Conservation (phyloP, 2,888 invertebrate species). For the Watsonalla cultraria region DNA sequence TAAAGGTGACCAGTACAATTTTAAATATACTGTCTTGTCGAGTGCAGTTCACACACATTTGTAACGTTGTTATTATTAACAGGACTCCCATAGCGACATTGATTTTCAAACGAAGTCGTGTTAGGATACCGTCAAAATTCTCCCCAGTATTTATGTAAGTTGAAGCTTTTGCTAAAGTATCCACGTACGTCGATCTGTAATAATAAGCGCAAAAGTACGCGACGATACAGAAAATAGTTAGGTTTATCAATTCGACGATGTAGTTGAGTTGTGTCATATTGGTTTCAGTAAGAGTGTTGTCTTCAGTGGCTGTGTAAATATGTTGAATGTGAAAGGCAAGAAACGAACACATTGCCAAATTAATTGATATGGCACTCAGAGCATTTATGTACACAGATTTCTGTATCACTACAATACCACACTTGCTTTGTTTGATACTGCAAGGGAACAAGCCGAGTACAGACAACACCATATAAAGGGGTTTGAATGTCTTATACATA, state of each 20-base stretch:
- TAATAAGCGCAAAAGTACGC: constrained; percentile 41
- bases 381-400: constrained; percentile 53
- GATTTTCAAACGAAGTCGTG: constrained; percentile 32
- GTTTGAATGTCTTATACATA: constrained; percentile 31
- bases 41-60: constrained; percentile 43
- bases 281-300: constrained; percentile 35
- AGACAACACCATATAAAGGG: constrained; percentile 33
- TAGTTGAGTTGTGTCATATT: constrained; percentile 55
- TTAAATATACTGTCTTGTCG: constrained; percentile 49
- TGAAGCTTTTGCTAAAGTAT: constrained; percentile 43
- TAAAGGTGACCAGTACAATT: constrained; percentile 40
- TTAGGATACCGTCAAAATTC: constrained; percentile 26
- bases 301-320: constrained; percentile 29
- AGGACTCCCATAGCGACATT: constrained; percentile 26
- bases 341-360: constrained; percentile 35
- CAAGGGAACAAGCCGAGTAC: constrained; percentile 43
- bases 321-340: constrained; percentile 38
- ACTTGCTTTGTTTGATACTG: constrained; percentile 29
- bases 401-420: constrained; percentile 27
- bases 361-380: constrained; percentile 34
- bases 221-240: constrained; percentile 32
- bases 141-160: constrained; percentile 32
- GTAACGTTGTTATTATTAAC: constrained; percentile 24
- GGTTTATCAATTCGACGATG: constrained; percentile 38
- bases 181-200: constrained; percentile 42